Percentiles rank a stretch among this genome's conserved stretches.
Conservation (phyloP, 2,797 vertebrate species). For the Pteronotus mesoamericanus region DNA sequence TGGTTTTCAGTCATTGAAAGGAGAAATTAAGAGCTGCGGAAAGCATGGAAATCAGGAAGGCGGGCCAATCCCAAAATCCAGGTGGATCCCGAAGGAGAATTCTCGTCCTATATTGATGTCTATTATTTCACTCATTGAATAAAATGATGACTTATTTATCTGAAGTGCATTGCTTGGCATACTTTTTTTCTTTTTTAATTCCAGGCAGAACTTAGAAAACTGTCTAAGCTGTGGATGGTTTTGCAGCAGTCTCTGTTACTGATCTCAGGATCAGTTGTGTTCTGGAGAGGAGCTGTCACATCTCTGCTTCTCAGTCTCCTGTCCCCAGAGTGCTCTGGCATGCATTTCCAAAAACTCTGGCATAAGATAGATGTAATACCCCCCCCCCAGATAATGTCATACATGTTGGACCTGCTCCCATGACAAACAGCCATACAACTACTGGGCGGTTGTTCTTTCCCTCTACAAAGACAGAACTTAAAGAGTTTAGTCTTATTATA, state of each 20-base stretch:
- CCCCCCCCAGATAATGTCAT: neutral
- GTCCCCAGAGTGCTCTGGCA: neutral
- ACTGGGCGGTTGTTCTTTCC: neutral
- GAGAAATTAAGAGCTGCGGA: conserved; percentile 39
- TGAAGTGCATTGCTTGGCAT: conserved; percentile 64
- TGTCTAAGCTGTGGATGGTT: conserved; percentile 46
- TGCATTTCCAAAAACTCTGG: neutral
- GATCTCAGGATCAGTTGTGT: neutral
- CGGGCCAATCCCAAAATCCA: conserved; percentile 31
- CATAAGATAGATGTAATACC: neutral
- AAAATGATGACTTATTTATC: conserved; percentile 70
- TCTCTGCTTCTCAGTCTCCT: neutral
- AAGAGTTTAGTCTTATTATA: neutral
- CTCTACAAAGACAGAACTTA: neutral
- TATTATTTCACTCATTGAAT: conserved; percentile 60
- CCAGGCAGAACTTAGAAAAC: conserved; percentile 51
- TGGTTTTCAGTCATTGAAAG: conserved; percentile 48
- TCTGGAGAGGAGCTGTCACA: neutral
- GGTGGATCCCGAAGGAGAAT: conserved; percentile 34
- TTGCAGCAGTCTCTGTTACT: neutral
- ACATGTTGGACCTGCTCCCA: neutral
- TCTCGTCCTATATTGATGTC: conserved; percentile 57
- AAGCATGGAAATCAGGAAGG: conserved; percentile 39
- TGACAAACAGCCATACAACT: neutral
- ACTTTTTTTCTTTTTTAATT: neutral